phyloP scores from a whole-genome alignment of 2,113 vertebrate species.

The Odobenus rosmarus region DNA sequence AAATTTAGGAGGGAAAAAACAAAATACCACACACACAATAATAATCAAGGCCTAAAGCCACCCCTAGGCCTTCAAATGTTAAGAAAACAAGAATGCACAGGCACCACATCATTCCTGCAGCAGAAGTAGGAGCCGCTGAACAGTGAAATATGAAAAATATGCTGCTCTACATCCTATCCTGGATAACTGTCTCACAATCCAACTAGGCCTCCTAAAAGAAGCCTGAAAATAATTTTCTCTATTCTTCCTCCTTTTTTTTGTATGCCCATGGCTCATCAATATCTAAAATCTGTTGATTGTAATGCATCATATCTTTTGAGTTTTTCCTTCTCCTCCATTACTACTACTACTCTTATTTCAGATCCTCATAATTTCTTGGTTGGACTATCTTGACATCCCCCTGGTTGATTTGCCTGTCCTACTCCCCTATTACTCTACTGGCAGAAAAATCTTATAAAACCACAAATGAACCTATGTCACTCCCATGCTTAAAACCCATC shows the following conservation, averaged over 20 bases:
- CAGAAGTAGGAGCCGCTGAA: neutral
- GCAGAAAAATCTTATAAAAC: neutral
- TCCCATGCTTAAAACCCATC: neutral
- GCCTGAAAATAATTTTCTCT: neutral
- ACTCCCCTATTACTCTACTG: neutral
- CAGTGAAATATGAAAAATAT: conserved; percentile 5
- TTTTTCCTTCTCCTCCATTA: neutral
- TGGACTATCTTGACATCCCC: neutral
- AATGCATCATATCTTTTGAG: neutral
- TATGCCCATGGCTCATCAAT: neutral
- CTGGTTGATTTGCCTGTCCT: neutral
- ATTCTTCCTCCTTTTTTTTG: neutral
- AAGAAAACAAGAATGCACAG: neutral
- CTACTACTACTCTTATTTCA: neutral
- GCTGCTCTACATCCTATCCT: neutral
- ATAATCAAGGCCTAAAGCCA: neutral
- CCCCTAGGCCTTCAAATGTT: neutral
- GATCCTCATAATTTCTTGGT: neutral
- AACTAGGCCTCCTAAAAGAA: neutral
- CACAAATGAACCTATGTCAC: neutral
- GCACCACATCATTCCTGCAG: neutral
- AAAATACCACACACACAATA: neutral
- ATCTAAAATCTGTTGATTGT: neutral
- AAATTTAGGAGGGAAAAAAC: neutral
- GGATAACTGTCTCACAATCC: neutral